Evolutionary conservation across 1,140 invertebrate species (phyloP).

Genomic region (Andrena cerasifolii): DNA sequence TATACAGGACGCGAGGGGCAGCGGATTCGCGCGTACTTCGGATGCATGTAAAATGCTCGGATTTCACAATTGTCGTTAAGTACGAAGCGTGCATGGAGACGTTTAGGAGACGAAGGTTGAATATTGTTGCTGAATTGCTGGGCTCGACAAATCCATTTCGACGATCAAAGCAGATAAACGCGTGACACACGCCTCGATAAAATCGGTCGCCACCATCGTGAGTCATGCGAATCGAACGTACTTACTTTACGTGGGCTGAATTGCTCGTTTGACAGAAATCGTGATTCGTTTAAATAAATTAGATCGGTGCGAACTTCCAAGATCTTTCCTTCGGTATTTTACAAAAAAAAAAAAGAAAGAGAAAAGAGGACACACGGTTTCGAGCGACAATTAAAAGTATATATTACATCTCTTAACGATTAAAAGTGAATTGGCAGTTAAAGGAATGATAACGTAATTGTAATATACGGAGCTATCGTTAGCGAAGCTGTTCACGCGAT

Average conservation of each 20-base stretch:
- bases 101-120: background rate
- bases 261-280: constrained; percentile 8
- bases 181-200: background rate
- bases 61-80: background rate
- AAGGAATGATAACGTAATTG: constrained; percentile 62
- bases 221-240: background rate
- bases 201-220: background rate
- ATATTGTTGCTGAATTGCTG: background rate
- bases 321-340: background rate
- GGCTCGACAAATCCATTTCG: background rate
- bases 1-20: background rate
- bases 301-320: background rate
- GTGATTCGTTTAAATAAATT: background rate
- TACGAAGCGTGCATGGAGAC: background rate
- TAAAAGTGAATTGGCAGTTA: constrained; percentile 55
- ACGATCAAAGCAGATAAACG: background rate
- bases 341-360: too few species aligned
- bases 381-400: constrained; percentile 11
- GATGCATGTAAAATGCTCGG: background rate
- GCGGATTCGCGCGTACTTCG: background rate
- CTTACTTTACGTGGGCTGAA: background rate
- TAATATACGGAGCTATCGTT: constrained; percentile 5
- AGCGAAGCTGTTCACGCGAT: background rate
- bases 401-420: constrained; percentile 7
- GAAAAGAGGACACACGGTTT: constrained; percentile 13